Conservation (phyloP, 1,140 invertebrate species). For the Laodelphax striatellus region DNA sequence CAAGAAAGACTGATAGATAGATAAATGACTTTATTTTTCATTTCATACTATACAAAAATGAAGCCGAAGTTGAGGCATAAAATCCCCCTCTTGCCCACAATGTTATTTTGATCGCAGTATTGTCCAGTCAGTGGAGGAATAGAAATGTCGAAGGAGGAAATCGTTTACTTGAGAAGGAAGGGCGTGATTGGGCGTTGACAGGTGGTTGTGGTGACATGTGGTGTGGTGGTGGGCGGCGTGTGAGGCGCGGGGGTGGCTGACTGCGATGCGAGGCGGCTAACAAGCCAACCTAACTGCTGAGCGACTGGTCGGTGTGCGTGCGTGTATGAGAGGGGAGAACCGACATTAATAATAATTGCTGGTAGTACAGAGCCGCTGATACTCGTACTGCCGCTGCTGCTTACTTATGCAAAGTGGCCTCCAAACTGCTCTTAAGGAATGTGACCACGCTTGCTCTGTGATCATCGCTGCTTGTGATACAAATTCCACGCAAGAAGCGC, state of each 20-base stretch:
- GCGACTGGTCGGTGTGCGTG: neutral
- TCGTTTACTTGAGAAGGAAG: no score
- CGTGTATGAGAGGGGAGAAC: neutral
- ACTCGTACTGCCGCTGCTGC: neutral
- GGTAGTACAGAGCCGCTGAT: neutral
- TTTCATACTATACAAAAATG: no score
- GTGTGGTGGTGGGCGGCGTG: neutral
- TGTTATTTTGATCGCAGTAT: no score
- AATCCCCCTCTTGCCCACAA: no score
- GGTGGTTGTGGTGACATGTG: no score
- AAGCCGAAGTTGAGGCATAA: no score
- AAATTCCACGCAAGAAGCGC: no score
- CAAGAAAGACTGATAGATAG: no score
- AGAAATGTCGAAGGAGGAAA: no score
- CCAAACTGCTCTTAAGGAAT: neutral
- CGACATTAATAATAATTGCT: neutral
- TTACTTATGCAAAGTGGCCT: slow-evolving; percentile 1
- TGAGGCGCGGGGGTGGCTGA: neutral
- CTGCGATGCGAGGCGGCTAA: neutral
- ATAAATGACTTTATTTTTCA: no score
- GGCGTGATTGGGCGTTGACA: no score
- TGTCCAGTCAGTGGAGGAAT: no score
- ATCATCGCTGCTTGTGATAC: neutral
- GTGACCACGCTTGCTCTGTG: neutral
- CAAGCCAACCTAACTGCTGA: neutral